Evolutionary conservation across 2,888 invertebrate species (phyloP).

Genomic region (Alentia gelatinosa): DNA sequence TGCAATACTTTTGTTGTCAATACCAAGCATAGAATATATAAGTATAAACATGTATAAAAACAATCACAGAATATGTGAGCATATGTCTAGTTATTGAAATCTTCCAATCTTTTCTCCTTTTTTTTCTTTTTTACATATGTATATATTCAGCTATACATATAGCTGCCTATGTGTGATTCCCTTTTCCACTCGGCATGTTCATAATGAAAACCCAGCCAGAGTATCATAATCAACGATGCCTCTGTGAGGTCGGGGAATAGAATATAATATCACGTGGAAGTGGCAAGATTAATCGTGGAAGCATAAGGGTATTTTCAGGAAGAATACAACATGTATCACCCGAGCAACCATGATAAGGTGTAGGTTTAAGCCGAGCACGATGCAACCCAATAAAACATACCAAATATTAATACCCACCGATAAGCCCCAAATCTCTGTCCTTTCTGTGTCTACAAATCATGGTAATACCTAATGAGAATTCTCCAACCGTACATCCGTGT

Average conservation of each 20-base stretch:
- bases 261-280: not conserved
- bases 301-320: not conserved
- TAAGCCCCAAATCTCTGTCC: not conserved
- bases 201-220: not conserved
- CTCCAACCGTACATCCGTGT: not conserved
- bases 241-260: not conserved
- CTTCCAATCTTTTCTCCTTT: not conserved
- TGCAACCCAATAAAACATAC: no score
- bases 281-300: constrained; percentile 35
- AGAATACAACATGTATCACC: not conserved
- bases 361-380: no score
- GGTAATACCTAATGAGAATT: not conserved
- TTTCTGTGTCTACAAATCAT: not conserved
- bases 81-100: not conserved
- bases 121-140: no score
- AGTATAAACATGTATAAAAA: not conserved
- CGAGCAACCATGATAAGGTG: no score
- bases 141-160: not conserved
- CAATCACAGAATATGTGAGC: not conserved
- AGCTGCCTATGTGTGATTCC: not conserved
- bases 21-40: not conserved
- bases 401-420: no score
- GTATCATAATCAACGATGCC: not conserved
- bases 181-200: not conserved
- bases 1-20: not conserved